phyloP scores from a whole-genome alignment of 2,797 vertebrate species.

The Caiman crocodilus region DNA sequence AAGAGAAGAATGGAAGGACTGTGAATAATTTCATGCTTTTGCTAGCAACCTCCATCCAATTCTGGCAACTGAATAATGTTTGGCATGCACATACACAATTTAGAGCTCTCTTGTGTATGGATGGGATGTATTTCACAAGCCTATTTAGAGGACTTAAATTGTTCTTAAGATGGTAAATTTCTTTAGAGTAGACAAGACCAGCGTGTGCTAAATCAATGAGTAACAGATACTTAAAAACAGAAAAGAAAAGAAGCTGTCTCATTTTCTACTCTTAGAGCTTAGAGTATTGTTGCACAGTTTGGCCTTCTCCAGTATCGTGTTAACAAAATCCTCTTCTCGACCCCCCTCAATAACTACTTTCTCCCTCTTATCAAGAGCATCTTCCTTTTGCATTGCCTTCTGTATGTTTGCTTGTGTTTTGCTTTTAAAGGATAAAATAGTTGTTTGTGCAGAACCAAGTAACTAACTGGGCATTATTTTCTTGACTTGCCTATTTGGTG shows the following conservation, averaged over 20 bases:
- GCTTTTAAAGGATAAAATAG: constrained; percentile 56
- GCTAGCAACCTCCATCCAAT: not conserved
- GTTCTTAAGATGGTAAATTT: not conserved
- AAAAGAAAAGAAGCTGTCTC: not conserved
- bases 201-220: not conserved
- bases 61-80: not conserved
- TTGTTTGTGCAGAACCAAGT: constrained; percentile 40
- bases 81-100: not conserved
- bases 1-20: not conserved
- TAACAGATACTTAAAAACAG: not conserved
- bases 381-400: constrained; percentile 48
- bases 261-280: not conserved
- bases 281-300: constrained; percentile 39
- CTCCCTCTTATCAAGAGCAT: constrained; percentile 41
- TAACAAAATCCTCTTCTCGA: constrained; percentile 5
- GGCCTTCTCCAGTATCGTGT: constrained; percentile 41
- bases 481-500: not conserved
- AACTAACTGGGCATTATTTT: constrained; percentile 33
- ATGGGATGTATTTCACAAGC: not conserved
- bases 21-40: not conserved
- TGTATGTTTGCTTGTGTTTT: constrained; percentile 64
- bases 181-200: not conserved
- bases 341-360: not conserved
- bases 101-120: not conserved
- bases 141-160: not conserved